Evolutionary conservation across 2,888 invertebrate species (phyloP).

Genomic region (Drosophila mulleri): DNA sequence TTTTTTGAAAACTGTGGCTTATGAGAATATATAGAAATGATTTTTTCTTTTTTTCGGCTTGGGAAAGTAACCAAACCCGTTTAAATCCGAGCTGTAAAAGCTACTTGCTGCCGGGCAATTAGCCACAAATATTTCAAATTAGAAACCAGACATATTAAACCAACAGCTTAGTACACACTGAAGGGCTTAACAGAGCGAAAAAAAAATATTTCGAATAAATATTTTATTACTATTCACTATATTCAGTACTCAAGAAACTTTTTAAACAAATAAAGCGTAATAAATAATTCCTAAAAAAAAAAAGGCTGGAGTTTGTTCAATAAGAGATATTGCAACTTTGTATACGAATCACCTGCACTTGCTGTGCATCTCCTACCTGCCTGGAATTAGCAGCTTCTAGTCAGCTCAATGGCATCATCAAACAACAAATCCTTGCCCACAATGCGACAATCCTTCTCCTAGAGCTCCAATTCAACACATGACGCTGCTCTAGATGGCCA

Average conservation of each 20-base stretch:
- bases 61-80: constrained; percentile 28
- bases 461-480: constrained; percentile 29
- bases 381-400: constrained; percentile 1
- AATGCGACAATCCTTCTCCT: constrained; percentile 39
- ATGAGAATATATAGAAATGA: constrained; percentile 29
- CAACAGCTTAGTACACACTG: constrained; percentile 1
- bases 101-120: constrained; percentile 3
- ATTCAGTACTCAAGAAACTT: no score
- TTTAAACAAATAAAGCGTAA: no score
- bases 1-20: constrained; percentile 45
- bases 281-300: no score
- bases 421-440: constrained; percentile 37
- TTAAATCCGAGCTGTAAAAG: constrained; percentile 15
- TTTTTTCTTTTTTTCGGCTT: constrained; percentile 2
- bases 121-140: constrained; percentile 11
- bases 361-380: constrained; percentile 11
- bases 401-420: constrained; percentile 36
- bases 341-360: background rate
- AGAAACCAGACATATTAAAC: constrained; percentile 11
- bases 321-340: background rate
- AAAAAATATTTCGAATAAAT: no score
- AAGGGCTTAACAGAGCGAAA: background rate
- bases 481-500: constrained; percentile 60
- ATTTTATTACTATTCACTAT: no score
- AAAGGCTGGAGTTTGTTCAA: background rate